Evolutionary conservation across 2,113 vertebrate species (phyloP).

Genomic region (Atherinomorus stipes): DNA sequence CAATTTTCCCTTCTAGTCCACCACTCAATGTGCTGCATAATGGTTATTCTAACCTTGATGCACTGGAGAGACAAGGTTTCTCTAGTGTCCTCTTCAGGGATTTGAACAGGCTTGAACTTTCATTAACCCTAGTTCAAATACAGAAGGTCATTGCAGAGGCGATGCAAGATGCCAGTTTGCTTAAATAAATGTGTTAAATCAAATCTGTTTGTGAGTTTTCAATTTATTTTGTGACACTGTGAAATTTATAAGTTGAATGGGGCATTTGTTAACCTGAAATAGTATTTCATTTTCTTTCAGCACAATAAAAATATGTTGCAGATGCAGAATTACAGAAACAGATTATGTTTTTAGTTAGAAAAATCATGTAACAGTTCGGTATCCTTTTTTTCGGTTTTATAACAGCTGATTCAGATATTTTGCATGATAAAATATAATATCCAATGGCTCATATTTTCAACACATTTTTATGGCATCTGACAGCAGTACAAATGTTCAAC

Average conservation of each 20-base stretch:
- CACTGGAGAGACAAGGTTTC: neutral
- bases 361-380: neutral
- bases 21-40: constrained; percentile 26
- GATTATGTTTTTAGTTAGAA: neutral
- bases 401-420: neutral
- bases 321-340: neutral
- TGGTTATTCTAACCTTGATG: constrained; percentile 39
- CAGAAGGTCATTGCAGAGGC: constrained; percentile 20
- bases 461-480: neutral
- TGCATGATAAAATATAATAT: neutral
- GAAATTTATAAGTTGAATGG: constrained; percentile 11
- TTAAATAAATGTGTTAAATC: constrained; percentile 33
- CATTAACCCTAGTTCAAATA: constrained; percentile 51
- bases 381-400: neutral
- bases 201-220: neutral
- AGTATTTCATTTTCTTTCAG: neutral
- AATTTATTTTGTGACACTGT: constrained; percentile 18
- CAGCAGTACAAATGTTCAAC: constrained; percentile 14
- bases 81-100: constrained; percentile 31
- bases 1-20: constrained; percentile 5
- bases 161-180: constrained; percentile 8
- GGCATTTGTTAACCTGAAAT: neutral
- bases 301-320: neutral
- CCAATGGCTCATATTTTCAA: neutral
- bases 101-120: constrained; percentile 55